Base-by-base conservation (phyloP, 2,888 invertebrate genomes). In the Acleris sparsana region DNA sequence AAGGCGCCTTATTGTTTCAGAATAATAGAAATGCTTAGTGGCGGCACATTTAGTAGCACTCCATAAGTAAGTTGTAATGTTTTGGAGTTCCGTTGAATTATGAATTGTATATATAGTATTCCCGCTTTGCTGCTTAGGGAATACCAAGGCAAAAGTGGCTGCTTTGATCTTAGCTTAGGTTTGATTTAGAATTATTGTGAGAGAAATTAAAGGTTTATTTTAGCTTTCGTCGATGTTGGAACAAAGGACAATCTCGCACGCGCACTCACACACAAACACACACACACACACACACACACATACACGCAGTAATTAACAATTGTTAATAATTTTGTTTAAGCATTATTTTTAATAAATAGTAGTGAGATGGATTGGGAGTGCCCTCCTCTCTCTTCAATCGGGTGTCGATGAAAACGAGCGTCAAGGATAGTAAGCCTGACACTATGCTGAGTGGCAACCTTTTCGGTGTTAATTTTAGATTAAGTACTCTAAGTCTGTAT, bases 131-230 rank as follows among this genome's bases (percentile, higher is more conserved):
- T 58, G 43, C 49, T 46, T 25, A 25, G 17, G 53, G 51, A 60
- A 56, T 61, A 65, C 29, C 59, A 64, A 59, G 25, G 55, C 60
- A 55, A 60, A 60, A 55, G 44, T 33, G 63, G 59, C 43, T 18
- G 52, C 63, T 64, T 64, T 64, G 61, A 65, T 65, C 60, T 61
- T 16, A 46, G 16, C 39, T 13, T 17, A 4, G 22, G 56, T 57
- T 52, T 63, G 22, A 46, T 56, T 60, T 44, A n/a, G 46, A 44
- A n/a, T 52, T 56, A 61, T 56, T 46, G 29, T 33, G 51, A 52
- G 49, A 9, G 59, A 60, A 48, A 39, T 53, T 59, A 43, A 20
- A 16, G 25, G 44, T 44, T 46, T 52, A 57, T 57, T 63, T 46
- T 33, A 29, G 20, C 16, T 33, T 33, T 33, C 33, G 25, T n/a